A percentile compares a stretch with the other conserved stretches of the same genome.
phyloP scores from a whole-genome alignment of 2,797 vertebrate genomes.

The Gambelia wislizenii region DNA sequence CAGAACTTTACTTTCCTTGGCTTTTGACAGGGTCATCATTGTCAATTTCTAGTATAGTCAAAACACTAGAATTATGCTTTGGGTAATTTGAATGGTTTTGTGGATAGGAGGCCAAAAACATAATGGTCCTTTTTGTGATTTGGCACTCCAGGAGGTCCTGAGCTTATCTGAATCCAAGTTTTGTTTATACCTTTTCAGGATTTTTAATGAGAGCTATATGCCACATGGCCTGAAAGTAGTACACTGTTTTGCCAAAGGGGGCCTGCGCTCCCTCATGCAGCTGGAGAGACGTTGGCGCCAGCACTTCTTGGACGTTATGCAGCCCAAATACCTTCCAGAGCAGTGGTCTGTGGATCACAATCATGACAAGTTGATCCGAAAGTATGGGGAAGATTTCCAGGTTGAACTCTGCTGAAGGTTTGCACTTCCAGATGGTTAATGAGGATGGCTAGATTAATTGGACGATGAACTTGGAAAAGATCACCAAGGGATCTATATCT shows the following conservation, averaged over 20 bases:
- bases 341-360: constrained; percentile 96
- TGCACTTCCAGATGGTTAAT: constrained; percentile 5
- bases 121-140: neutral
- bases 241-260: constrained; percentile 80
- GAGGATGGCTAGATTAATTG: neutral
- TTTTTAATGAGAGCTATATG: constrained; percentile 90
- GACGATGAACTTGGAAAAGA: constrained; percentile 42
- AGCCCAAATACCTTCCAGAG: constrained; percentile 89
- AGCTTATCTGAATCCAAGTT: constrained; percentile 48
- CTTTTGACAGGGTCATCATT: neutral
- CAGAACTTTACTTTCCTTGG: neutral
- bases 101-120: neutral
- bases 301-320: constrained; percentile 94
- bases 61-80: neutral
- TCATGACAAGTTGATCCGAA: constrained; percentile 92
- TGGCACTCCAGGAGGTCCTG: neutral
- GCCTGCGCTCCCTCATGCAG: constrained; percentile 90
- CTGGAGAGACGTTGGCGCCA: constrained; percentile 95
- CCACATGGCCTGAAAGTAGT: constrained; percentile 98
- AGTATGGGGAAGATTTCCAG: constrained; percentile 88
- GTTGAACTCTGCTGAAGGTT: constrained; percentile 81
- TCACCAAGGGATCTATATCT: neutral
- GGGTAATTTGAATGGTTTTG: neutral
- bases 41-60: neutral
- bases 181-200: constrained; percentile 81